Evolutionary conservation across 2,113 vertebrate genomes (phyloP), one percentile per base, ranked within the genome.

Genomic region (Phainopepla nitens): DNA sequence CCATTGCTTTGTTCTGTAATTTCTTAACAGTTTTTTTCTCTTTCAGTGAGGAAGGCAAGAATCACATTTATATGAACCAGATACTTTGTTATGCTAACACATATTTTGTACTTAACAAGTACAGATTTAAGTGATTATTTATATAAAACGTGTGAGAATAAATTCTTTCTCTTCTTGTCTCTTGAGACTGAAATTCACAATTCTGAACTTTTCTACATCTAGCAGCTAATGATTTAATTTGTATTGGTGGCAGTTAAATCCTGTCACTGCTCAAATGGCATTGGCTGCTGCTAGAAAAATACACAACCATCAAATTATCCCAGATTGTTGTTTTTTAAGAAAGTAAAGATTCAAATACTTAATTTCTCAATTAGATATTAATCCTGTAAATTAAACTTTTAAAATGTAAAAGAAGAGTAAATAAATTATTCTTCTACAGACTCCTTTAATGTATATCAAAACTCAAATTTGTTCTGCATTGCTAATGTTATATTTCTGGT

Each of bases 51-150:
- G 49, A 75, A 49, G 41, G 14, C 47, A 80, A 78, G 42, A 80
- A 70, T 89, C 36, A 19, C 65, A 41, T 95, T 82, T 57, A 5
- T 84, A 42, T 54, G 42, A 94, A 82, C 51, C 1, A 2, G 60
- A 62, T 66, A 75, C 68, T 91, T 86, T 65, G 81, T 87, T 95
- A 84, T 11, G 6, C 33, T 92, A 73, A 90, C 83, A 62, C 86
- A 27, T 80, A 73, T 81, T 93, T 95, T 66, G 57, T 87, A 89
- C 72, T 90, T 92, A 90, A 68, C 80, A 70, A 80, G 62, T 93
- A 79, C 89, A 84, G 64, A 92, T 81, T 95, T 87, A 89, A 94
- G 65, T 81, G 61, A 87, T 93, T 94, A 92, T 93, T 93, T 95
- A 95, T 90, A 94, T 83, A 92, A 94, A 94, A 93, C 0, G 57